These are phyloP conservation scores for Limnephilus lunatus DNA, from an alignment of 2,888 invertebrate genomes.

Conservation along the genomic window DNA sequence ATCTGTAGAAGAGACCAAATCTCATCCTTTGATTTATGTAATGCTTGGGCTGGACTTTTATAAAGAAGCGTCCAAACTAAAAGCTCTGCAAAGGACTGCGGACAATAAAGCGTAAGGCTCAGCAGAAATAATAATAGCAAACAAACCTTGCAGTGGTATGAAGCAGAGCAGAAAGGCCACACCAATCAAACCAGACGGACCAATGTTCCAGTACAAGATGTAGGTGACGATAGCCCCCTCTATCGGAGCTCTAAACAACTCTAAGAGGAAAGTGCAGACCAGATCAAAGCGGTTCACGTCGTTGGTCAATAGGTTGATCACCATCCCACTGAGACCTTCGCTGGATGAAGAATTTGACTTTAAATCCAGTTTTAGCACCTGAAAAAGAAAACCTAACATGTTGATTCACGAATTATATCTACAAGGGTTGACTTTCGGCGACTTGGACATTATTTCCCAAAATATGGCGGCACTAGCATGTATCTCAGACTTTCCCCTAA, in stretches of 20 bases:
- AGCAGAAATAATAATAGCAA: neutral
- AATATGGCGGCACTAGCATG: no score
- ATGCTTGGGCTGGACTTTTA: neutral
- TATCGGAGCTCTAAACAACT: constrained; percentile 89
- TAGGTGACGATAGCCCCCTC: constrained; percentile 87
- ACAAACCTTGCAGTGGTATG: constrained; percentile 80
- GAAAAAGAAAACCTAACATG: constrained; percentile 64
- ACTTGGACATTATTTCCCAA: no score
- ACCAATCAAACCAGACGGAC: constrained; percentile 78
- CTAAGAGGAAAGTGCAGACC: constrained; percentile 87
- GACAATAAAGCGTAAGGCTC: neutral
- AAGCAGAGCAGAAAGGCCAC: constrained; percentile 79
- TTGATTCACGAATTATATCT: no score
- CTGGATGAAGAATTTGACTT: constrained; percentile 78
- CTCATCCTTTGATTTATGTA: neutral
- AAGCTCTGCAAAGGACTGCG: neutral
- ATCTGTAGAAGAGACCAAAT: neutral
- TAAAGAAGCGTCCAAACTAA: neutral
- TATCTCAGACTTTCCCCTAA: no score
- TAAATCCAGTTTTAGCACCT: constrained; percentile 77
- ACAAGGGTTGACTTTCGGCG: no score
- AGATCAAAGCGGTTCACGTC: constrained; percentile 93
- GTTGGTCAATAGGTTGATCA: constrained; percentile 89
- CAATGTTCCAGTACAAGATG: constrained; percentile 82
- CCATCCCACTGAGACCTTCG: constrained; percentile 81